Conservation (phyloP, 2,113 vertebrate genomes). For the Marmota monax region DNA sequence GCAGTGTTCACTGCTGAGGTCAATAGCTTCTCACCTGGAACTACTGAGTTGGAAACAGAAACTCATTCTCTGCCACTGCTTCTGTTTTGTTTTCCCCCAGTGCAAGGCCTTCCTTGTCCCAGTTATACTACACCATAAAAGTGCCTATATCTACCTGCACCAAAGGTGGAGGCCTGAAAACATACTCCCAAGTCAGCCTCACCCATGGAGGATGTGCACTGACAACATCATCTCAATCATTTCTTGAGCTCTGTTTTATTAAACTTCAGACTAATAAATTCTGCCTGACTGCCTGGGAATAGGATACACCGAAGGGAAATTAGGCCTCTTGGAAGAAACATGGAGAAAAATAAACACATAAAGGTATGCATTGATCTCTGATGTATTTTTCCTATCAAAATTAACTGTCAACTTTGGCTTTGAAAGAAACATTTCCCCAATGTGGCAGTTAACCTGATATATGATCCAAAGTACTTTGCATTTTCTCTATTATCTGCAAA, state of each 20-base stretch:
- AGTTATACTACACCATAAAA: neutral
- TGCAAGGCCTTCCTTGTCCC: neutral
- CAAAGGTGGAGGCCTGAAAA: neutral
- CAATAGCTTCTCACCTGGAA: neutral
- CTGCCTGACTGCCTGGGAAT: neutral
- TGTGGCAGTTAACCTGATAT: slow-evolving; percentile 6
- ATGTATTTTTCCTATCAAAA: neutral
- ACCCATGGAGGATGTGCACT: neutral
- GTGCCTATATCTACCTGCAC: fast-evolving
- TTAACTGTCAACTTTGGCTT: slow-evolving; percentile 38
- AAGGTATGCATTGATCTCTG: neutral
- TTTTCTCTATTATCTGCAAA: slow-evolving; percentile 45
- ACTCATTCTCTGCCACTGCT: neutral
- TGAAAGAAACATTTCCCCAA: neutral
- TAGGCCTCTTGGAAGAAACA: neutral
- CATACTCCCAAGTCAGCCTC: neutral
- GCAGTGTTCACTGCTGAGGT: neutral
- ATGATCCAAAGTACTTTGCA: neutral
- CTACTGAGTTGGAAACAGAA: neutral
- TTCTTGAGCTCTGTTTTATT: slow-evolving; percentile 10
- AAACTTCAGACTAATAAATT: slow-evolving; percentile 1
- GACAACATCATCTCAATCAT: neutral
- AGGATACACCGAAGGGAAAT: neutral
- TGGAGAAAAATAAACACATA: neutral
- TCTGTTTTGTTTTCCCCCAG: neutral